Percentiles rank a stretch among this genome's conserved stretches.
Conservation (phyloP, 1,140 invertebrate species). For the Monochamus saltuarius region DNA sequence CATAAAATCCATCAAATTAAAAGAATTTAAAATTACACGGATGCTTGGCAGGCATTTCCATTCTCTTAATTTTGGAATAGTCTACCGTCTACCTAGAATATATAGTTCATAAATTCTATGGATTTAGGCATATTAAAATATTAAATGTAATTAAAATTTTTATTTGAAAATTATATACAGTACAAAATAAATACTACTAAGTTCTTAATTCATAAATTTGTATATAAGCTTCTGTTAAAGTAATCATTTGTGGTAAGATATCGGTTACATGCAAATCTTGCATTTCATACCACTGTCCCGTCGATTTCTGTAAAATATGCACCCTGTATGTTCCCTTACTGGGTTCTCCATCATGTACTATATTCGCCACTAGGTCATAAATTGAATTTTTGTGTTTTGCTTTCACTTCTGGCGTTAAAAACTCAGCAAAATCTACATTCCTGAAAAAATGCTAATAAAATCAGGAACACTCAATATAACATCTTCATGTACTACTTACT, state of each 20-base stretch:
- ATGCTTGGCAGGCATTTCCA: too few relatives aligned
- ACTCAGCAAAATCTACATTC: constrained; percentile 97
- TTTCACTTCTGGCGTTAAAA: constrained; percentile 82
- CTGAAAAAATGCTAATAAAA: constrained; percentile 56
- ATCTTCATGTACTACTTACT: too few relatives aligned
- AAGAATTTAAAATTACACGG: too few relatives aligned
- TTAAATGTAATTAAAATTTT: too few relatives aligned
- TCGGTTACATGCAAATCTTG: constrained; percentile 98
- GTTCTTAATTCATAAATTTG: constrained; percentile 72
- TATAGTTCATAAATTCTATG: too few relatives aligned
- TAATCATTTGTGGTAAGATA: constrained; percentile 99
- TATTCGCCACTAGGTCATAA: constrained; percentile 97
- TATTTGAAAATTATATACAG: too few relatives aligned
- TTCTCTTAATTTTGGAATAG: too few relatives aligned
- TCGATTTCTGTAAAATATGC: constrained; percentile 93
- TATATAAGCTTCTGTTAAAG: constrained; percentile 97
- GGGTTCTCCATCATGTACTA: constrained; percentile 97
- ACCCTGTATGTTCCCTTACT: constrained; percentile 92
- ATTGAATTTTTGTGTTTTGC: constrained; percentile 75
- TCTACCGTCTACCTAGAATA: too few relatives aligned
- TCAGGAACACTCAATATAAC: too few relatives aligned
- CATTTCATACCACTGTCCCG: constrained; percentile 88
- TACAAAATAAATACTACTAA: too few relatives aligned
- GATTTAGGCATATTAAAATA: too few relatives aligned
- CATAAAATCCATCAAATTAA: too few relatives aligned